Conservation (phyloP, 2,113 vertebrate genomes). For the Euleptes europaea region DNA sequence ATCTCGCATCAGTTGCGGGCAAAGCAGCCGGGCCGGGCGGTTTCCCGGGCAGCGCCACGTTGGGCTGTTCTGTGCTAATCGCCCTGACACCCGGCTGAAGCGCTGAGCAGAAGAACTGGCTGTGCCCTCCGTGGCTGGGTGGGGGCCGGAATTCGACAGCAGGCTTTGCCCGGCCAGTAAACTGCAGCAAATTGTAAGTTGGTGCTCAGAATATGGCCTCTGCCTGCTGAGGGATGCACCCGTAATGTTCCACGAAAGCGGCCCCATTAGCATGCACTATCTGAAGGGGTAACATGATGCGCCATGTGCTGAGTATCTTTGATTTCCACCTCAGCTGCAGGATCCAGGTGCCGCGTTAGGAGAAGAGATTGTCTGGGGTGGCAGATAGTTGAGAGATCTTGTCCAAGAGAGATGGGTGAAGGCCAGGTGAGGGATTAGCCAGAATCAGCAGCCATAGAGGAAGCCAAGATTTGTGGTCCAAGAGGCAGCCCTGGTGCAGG, state of each 20-base stretch:
- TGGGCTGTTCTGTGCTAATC: slow-evolving; percentile 39
- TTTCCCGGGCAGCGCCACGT: slow-evolving; percentile 45
- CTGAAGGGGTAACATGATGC: no score
- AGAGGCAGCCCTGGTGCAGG: not conserved
- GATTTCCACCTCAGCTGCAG: not conserved
- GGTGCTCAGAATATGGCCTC: slow-evolving; percentile 46
- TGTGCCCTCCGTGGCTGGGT: slow-evolving; percentile 56
- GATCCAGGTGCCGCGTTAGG: not conserved
- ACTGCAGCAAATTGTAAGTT: slow-evolving; percentile 36
- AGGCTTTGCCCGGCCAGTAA: slow-evolving; percentile 37
- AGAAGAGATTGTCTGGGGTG: not conserved
- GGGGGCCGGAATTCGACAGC: not conserved
- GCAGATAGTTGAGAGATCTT: not conserved
- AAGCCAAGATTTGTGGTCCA: no score
- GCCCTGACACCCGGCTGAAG: slow-evolving; percentile 59
- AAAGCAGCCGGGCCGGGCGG: slow-evolving; percentile 37
- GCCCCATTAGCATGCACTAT: no score
- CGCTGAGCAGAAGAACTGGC: slow-evolving; percentile 69
- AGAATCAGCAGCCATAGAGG: no score
- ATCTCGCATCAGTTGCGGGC: slow-evolving; percentile 39
- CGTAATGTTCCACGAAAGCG: no score
- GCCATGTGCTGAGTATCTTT: not conserved
- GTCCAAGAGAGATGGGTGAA: not conserved
- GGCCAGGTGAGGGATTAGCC: not conserved
- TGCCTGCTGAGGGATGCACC: not conserved